These are phyloP conservation scores for Caenorhabditis virilis DNA, from an alignment of 2,888 invertebrate species.

Conservation along the genomic window DNA sequence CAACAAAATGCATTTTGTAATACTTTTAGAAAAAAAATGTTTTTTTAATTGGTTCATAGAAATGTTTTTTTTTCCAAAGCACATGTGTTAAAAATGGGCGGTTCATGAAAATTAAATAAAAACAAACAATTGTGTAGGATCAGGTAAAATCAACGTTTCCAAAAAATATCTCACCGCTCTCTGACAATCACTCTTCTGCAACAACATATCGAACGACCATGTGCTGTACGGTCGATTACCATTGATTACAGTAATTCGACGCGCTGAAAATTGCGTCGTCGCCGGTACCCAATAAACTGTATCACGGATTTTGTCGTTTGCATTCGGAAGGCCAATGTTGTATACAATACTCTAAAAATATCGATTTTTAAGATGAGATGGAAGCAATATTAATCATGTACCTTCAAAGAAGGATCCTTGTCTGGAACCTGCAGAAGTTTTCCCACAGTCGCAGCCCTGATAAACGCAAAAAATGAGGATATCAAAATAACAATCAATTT, in stretches of 20 bases:
- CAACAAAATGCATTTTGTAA: background rate
- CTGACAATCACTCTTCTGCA: constrained; percentile 21
- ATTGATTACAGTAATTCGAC: constrained; percentile 27
- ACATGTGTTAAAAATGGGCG: no score
- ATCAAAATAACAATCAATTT: constrained; percentile 1
- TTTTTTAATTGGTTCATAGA: no score
- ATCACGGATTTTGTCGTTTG: constrained; percentile 24
- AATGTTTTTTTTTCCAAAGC: no score
- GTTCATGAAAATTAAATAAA: no score
- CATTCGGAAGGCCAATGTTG: constrained; percentile 25
- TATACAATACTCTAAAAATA: constrained; percentile 21
- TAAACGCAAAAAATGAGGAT: constrained; percentile 2
- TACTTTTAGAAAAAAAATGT: no score
- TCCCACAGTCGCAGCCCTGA: constrained; percentile 18
- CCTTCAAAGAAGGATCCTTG: constrained; percentile 34
- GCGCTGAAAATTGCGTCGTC: constrained; percentile 30
- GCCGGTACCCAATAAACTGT: constrained; percentile 24
- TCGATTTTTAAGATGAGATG: background rate
- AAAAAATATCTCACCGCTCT: constrained; percentile 13
- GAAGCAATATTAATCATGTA: constrained; percentile 1
- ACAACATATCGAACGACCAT: constrained; percentile 26
- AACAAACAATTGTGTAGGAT: no score
- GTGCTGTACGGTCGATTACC: constrained; percentile 24
- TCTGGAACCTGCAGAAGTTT: constrained; percentile 28
- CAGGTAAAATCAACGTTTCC: no score